phyloP scores from a whole-genome alignment of 2,113 vertebrate species.

The Himantopus leucocephalus region DNA sequence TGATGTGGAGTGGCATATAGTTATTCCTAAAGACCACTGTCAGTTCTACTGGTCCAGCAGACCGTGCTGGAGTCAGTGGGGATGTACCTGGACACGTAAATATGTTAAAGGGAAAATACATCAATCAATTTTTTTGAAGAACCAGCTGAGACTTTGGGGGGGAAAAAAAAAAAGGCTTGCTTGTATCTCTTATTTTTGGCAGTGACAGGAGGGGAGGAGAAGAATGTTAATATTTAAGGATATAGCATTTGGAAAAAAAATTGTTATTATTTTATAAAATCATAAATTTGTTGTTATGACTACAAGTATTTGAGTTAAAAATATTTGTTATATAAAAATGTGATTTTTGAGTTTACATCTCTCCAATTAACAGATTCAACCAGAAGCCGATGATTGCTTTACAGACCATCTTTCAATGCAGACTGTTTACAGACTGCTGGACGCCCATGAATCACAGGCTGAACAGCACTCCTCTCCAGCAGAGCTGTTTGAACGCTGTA shows the following conservation, averaged over 20 bases:
- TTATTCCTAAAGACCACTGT: not conserved
- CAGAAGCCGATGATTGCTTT: not conserved
- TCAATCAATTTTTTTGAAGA: not conserved
- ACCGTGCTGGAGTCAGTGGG: not conserved
- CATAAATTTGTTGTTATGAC: not conserved
- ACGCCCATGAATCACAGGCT: not conserved
- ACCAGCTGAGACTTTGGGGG: not conserved
- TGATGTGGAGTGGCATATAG: not conserved
- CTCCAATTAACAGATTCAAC: not conserved
- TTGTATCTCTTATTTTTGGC: not conserved
- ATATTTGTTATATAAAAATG: not conserved
- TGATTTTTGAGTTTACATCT: not conserved
- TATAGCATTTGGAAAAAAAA: not conserved
- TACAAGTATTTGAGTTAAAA: not conserved
- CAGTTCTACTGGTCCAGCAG: not conserved
- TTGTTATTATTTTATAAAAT: not conserved
- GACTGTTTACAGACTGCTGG: not conserved
- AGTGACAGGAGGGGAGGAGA: not conserved
- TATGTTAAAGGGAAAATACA: not conserved
- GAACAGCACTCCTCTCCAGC: not conserved
- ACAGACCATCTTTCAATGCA: not conserved
- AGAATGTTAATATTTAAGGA: not conserved
- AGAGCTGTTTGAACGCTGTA: not conserved
- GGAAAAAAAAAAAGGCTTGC: not conserved
- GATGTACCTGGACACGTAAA: not conserved